These are phyloP conservation scores for Lingula anatina DNA, from an alignment of 2,888 invertebrate genomes.

Conservation along the genomic window DNA sequence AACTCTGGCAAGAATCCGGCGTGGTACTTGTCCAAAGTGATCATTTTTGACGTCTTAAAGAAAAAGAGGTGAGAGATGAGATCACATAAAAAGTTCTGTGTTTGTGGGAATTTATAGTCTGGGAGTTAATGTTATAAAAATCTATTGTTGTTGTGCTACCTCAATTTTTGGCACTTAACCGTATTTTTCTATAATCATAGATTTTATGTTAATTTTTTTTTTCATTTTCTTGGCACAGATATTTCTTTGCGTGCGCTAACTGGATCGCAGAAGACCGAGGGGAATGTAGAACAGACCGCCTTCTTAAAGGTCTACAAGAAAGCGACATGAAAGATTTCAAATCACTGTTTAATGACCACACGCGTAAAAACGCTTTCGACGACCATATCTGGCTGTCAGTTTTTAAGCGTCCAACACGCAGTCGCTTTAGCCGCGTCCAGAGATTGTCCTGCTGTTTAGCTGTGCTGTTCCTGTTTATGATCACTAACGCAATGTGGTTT, in stretches of 20 bases:
- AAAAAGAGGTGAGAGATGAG: too few species aligned
- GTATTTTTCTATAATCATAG: too few species aligned
- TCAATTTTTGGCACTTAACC: too few species aligned
- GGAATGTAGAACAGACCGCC: slow-evolving; percentile 50
- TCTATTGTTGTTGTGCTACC: too few species aligned
- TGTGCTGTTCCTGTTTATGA: slow-evolving; percentile 29
- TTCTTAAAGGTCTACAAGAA: slow-evolving; percentile 43
- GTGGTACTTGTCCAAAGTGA: too few species aligned
- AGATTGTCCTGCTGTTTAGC: slow-evolving; percentile 27
- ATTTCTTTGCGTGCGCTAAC: slow-evolving; percentile 35
- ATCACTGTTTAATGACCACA: slow-evolving; percentile 45
- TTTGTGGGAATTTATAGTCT: too few species aligned
- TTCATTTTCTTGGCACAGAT: slow-evolving; percentile 23
- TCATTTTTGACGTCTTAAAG: too few species aligned
- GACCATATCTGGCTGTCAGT: slow-evolving; percentile 55
- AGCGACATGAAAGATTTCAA: slow-evolving; percentile 47
- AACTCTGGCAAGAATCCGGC: too few species aligned
- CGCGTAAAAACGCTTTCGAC: slow-evolving; percentile 47
- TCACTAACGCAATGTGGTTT: slow-evolving; percentile 31
- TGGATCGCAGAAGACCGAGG: slow-evolving; percentile 53
- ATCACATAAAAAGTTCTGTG: too few species aligned
- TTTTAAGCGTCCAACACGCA: slow-evolving; percentile 50
- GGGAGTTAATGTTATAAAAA: too few species aligned
- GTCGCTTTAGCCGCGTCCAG: slow-evolving; percentile 49
- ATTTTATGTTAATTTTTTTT: too few species aligned